phyloP scores from a whole-genome alignment of 2,888 invertebrate genomes.

The Trachelus iudaicus region DNA sequence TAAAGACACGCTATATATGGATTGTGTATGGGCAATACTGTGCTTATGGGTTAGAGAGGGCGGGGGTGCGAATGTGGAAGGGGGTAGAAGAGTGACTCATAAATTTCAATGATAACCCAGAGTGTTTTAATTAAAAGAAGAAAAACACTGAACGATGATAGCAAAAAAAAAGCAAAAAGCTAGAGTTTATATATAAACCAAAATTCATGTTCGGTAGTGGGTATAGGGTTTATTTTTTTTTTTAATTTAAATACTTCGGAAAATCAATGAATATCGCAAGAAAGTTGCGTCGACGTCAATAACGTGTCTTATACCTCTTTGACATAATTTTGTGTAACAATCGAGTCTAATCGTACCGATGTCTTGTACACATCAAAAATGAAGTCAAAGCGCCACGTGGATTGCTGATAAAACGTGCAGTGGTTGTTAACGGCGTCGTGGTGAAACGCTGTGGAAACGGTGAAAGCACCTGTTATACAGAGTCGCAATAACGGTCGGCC shows the following conservation, averaged over 20 bases:
- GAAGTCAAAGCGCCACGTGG: constrained; percentile 17
- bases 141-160: neutral
- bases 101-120: neutral
- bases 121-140: neutral
- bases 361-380: neutral
- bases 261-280: neutral
- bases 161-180: neutral
- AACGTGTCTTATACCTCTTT: neutral
- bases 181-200: neutral
- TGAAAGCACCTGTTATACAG: constrained; percentile 47
- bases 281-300: neutral
- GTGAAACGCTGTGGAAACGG: neutral
- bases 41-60: neutral
- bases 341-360: neutral
- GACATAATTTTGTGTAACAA: neutral
- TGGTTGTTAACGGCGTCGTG: neutral
- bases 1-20: neutral
- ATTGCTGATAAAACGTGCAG: constrained; percentile 39
- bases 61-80: neutral
- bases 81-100: neutral
- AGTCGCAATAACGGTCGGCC: constrained; percentile 22
- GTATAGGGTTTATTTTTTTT: neutral
- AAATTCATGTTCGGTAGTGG: neutral
- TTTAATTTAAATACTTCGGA: neutral
- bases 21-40: neutral